Evolutionary conservation across 2,797 vertebrate species (phyloP).

Genomic region (Geotrypetes seraphini): DNA sequence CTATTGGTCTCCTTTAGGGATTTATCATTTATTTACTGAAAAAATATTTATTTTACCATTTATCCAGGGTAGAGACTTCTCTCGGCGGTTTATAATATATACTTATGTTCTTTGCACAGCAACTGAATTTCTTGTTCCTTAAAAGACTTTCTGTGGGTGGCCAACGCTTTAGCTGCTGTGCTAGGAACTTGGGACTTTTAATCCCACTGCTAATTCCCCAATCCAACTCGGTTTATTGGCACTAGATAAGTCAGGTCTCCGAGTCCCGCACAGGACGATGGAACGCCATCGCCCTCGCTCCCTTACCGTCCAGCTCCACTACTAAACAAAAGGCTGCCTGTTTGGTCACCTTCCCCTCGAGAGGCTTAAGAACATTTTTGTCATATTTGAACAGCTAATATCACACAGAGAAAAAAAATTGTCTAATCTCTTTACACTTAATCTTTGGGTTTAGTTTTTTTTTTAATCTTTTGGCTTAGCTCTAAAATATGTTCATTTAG

Average conservation of each 20-base stretch:
- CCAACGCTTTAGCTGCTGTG: slow-evolving; percentile 30
- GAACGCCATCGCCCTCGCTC: slow-evolving; percentile 41
- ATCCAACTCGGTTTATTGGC: slow-evolving; percentile 49
- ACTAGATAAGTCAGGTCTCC: slow-evolving; percentile 50
- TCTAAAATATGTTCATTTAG: slow-evolving; percentile 57
- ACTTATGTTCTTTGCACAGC: not conserved
- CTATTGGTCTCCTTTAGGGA: too few species aligned
- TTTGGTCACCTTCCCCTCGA: slow-evolving; percentile 67
- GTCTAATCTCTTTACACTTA: slow-evolving; percentile 93
- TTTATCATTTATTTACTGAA: too few species aligned
- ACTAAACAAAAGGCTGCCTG: slow-evolving; percentile 79
- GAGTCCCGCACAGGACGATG: slow-evolving; percentile 52
- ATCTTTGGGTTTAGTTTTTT: slow-evolving; percentile 79
- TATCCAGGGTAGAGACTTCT: too few species aligned
- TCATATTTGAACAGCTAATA: slow-evolving; percentile 98
- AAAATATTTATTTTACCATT: too few species aligned
- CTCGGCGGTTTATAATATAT: too few species aligned
- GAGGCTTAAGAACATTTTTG: slow-evolving; percentile 96
- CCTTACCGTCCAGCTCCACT: slow-evolving; percentile 34
- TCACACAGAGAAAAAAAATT: slow-evolving; percentile 70
- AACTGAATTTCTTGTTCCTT: not conserved
- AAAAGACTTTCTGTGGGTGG: slow-evolving; percentile 55
- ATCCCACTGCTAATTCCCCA: slow-evolving; percentile 55
- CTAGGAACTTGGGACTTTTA: slow-evolving; percentile 46
- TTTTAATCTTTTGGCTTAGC: slow-evolving; percentile 59